Evolutionary conservation across 2,797 vertebrate species (phyloP).

Genomic region (Stomatorhinus walkeri): DNA sequence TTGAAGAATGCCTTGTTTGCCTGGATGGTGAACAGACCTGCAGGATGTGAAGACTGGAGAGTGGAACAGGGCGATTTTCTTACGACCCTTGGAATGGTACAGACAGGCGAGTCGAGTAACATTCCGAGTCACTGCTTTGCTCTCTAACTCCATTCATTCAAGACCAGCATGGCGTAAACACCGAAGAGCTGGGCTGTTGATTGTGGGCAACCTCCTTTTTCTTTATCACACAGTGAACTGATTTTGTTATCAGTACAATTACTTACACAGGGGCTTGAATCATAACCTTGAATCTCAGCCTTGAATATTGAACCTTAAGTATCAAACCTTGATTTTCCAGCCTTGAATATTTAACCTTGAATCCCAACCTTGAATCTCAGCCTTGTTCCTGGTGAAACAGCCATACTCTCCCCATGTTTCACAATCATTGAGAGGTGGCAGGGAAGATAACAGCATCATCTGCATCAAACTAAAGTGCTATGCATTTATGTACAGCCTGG

Average conservation of each 20-base stretch:
- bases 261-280: background rate
- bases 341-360: background rate
- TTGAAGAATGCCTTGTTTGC: background rate
- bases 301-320: background rate
- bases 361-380: background rate
- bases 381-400: background rate
- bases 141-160: background rate
- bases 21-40: background rate
- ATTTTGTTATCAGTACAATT: background rate
- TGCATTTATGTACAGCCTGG: background rate
- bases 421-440: background rate
- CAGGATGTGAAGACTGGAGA: background rate
- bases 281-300: background rate
- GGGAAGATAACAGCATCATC: background rate
- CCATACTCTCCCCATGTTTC: background rate
- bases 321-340: background rate
- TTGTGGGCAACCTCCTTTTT: background rate
- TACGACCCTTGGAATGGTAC: background rate
- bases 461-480: background rate
- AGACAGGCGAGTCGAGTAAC: background rate
- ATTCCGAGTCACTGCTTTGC: background rate
- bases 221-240: background rate
- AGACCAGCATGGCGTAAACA: background rate
- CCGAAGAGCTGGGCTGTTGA: background rate
- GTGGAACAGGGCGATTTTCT: background rate